Evolutionary conservation across 2,888 invertebrate species (phyloP), one percentile per base, ranked within the genome.

Genomic region (Agrochola macilenta): DNA sequence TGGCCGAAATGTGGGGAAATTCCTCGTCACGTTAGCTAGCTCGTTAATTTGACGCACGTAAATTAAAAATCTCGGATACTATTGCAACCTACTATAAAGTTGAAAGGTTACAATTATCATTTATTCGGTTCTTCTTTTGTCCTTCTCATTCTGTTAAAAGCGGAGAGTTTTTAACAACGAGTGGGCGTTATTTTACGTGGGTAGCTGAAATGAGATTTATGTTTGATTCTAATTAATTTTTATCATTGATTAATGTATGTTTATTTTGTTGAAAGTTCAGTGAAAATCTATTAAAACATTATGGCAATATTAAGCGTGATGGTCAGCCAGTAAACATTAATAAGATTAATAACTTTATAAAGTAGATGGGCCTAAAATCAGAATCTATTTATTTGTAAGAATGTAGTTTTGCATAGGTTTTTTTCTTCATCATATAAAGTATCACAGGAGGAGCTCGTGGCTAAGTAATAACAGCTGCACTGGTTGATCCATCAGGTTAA

Each of bases 171-270:
- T 57, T n/a, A 78, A 46, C 20, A 20, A 26, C 49, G n/a, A 79
- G 63, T 69, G 26, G 46, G 43, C 54, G 43, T 61, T 63, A 14
- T 39, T 54, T 7, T 17, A 61, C 20, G 35, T 54, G 69, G 54
- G 46, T 30, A 49, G 39, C 49, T 49, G 20, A 69, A 63, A 70
- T 79, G 43, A 79, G 46, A 49, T 60, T 61, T 26, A 52, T 61
- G 46, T 69, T 78, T 49, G 17, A 14, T 39, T 60, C 61, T 30
- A 61, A 66, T 80, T 30, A 54, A 39, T 66, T 20, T 46, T 54
- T 58, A 64, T 69, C 35, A 49, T 79, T 61, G 26, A 61, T 39
- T 20, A 39, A 54, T 30, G 20, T 35, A 14, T 49, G 61, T 26
- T 57, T 57, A 61, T 61, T 39, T 72, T 54, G 66, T 57, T 66